Evolutionary conservation across 1,140 invertebrate genomes (phyloP), one percentile per base, ranked within the genome.

Genomic region (Maconellicoccus hirsutus): DNA sequence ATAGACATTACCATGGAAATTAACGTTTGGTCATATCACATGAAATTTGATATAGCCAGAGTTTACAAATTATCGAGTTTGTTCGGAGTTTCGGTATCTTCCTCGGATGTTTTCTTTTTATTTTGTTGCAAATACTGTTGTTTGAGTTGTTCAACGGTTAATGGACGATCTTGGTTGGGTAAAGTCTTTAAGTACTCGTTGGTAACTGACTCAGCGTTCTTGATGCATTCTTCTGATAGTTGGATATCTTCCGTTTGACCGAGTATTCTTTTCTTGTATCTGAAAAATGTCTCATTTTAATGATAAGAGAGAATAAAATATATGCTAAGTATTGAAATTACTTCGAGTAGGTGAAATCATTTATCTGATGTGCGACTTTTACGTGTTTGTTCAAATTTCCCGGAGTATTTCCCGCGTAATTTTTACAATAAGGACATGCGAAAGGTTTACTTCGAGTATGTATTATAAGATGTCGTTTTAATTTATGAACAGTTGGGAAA

Each of bases 381-480:
- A 70, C 70, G 25, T 70, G 70, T 52, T 70, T 70, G 29, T 6
- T 52, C 22, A 70, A 27, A 52, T 70, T 70, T 52, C 70, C 70
- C 23, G 6, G 38, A 19, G 70, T 42, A 19, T 70, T 70, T 8
- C 14, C 42, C n/a, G 29, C 70, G 39, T 70, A 70, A 66, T 66
- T 66, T 1, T 1, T 25, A 23, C 70, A 70, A n/a, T 12, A 42
- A 16, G 70, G 70, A 52, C 70, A 70, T 12, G 29, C 19, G 23
- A 12, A 52, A 3, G 42, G 70, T 59, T 70, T 70, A 12, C 7
- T 23, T n/a, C 42, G 7, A 4, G 70, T 52, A 26, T 70, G 70
- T 1, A 27, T 42, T 4, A 25, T n/a, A 26, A 59, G 10, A 23
- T 70, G 70, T 1, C 70, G 33, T 38, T 42, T 70, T 14, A 42